Conservation (phyloP, 2,113 vertebrate species). For the Coracopsis vasa region DNA sequence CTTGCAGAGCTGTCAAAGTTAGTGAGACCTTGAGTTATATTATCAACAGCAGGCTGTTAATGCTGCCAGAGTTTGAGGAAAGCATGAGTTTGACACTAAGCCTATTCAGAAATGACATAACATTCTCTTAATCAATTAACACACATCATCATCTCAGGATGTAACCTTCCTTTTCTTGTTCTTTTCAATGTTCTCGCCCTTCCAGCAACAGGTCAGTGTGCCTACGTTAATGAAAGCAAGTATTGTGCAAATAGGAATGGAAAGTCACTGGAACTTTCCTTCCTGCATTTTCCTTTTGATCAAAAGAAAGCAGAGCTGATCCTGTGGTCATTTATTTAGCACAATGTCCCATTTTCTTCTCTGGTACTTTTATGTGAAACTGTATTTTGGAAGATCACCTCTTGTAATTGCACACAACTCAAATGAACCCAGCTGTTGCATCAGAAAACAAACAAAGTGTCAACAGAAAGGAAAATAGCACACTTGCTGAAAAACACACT, state of each 20-base stretch:
- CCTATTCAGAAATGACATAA: not conserved
- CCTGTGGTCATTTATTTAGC: not conserved
- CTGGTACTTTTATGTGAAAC: not conserved
- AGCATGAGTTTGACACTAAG: not conserved
- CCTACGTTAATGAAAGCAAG: accelerated
- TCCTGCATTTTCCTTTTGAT: not conserved
- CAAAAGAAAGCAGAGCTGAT: not conserved
- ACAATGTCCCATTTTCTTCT: not conserved
- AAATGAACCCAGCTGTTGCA: not conserved
- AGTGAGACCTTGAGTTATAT: not conserved
- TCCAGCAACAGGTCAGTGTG: not conserved
- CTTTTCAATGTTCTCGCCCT: not conserved
- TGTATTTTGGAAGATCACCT: not conserved
- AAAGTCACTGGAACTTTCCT: not conserved
- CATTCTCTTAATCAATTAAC: not conserved
- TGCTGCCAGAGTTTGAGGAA: not conserved
- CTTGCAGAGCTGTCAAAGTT: slow-evolving; percentile 6
- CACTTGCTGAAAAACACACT: not conserved
- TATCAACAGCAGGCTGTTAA: not conserved
- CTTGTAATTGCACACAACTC: not conserved
- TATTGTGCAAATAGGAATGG: not conserved
- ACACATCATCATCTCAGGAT: not conserved
- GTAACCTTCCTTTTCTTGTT: not conserved
- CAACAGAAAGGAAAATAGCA: not conserved
- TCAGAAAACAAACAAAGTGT: not conserved